Evolutionary conservation across 2,888 invertebrate genomes (phyloP).

Genomic region (Tridacna crocea): DNA sequence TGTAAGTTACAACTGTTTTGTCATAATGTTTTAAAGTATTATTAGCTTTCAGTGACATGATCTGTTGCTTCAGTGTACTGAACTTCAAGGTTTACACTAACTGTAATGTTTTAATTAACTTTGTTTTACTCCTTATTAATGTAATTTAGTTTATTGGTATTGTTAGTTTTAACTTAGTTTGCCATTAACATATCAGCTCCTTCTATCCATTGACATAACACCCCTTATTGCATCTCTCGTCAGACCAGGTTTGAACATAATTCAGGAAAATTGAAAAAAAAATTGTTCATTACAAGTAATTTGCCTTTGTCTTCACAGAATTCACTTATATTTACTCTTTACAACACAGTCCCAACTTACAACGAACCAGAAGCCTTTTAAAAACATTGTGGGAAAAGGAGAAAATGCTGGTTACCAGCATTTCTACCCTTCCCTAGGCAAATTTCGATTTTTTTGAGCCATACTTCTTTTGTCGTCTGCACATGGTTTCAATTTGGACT

Average conservation of each 20-base stretch:
- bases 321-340: too few relatives aligned
- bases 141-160: background rate
- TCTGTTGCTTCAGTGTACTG: constrained; percentile 18
- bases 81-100: constrained; percentile 24
- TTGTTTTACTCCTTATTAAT: background rate
- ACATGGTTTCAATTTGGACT: too few relatives aligned
- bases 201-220: too few relatives aligned
- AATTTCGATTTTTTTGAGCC: too few relatives aligned
- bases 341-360: too few relatives aligned
- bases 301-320: background rate
- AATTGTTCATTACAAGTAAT: background rate
- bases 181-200: too few relatives aligned
- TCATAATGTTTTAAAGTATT: background rate
- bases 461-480: too few relatives aligned
- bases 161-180: background rate
- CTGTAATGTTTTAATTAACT: background rate
- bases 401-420: too few relatives aligned
- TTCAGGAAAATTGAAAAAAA: constrained; percentile 2
- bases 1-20: background rate
- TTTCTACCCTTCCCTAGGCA: too few relatives aligned
- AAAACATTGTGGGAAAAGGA: too few relatives aligned
- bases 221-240: too few relatives aligned
- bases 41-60: background rate
- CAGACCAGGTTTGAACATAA: background rate
- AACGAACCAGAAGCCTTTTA: too few relatives aligned